phyloP scores from a whole-genome alignment of 2,888 invertebrate species.

The Troilus luridus region DNA sequence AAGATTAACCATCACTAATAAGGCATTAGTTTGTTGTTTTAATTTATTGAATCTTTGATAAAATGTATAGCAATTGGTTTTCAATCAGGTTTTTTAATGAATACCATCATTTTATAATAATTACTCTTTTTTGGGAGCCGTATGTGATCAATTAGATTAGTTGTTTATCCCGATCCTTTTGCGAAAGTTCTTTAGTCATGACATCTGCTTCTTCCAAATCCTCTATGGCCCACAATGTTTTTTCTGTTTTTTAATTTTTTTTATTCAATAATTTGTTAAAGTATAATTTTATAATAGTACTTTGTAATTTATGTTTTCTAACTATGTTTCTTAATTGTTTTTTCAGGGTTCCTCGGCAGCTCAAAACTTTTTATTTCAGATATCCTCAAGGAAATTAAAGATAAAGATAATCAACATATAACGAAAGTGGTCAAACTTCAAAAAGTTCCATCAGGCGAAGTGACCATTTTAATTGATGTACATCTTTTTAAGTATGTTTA shows the following conservation, averaged over 20 bases:
- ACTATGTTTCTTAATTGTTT: slow-evolving; percentile 1
- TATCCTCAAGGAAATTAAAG: slow-evolving; percentile 74
- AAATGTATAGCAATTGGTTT: too few relatives aligned
- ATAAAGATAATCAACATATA: slow-evolving; percentile 74
- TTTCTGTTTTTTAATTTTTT: background rate
- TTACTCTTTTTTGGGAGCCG: too few relatives aligned
- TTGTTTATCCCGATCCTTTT: too few relatives aligned
- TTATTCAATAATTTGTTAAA: slow-evolving; percentile 33
- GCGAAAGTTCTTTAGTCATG: too few relatives aligned
- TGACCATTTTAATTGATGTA: slow-evolving; percentile 79
- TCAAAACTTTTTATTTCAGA: slow-evolving; percentile 79
- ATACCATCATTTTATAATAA: too few relatives aligned
- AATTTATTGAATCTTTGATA: too few relatives aligned
- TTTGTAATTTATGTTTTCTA: background rate
- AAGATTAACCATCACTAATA: too few relatives aligned
- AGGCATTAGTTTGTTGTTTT: too few relatives aligned
- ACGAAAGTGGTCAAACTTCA: slow-evolving; percentile 76
- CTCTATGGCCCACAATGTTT: too few relatives aligned
- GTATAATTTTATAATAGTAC: background rate
- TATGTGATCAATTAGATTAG: too few relatives aligned
- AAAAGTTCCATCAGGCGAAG: slow-evolving; percentile 80
- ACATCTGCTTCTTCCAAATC: too few relatives aligned
- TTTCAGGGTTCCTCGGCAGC: slow-evolving; percentile 78
- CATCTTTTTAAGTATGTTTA: slow-evolving; percentile 72
- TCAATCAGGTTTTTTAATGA: too few relatives aligned